Base-by-base conservation (phyloP, 2,113 vertebrate species). In the Plotosus lineatus region DNA sequence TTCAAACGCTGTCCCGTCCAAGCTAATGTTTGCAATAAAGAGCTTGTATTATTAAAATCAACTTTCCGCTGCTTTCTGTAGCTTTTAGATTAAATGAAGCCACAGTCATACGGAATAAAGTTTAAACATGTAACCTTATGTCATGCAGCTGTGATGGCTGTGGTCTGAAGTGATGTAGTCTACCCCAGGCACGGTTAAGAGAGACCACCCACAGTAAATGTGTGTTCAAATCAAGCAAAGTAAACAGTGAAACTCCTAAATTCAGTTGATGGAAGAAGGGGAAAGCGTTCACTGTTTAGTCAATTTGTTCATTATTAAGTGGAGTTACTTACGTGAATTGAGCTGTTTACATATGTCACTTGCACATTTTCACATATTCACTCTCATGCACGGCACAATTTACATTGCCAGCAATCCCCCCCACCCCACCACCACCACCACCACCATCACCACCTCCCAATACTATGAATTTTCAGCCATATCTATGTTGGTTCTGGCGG, bases 151-250 rank as follows among this genome's bases (percentile, higher is more conserved):
- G 38, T 42, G 36, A 23, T 65, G 61, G 17, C 33, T 65, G 61
- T 65, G 33, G 19, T 36, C 61, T 66, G 19, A 61, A 3, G 61
- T 65, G 36, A 40, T 42, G 63, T 12, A 40, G 36, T 15, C 14
- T 33, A 33, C 28, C 28, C 10, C 38, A 12, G 38, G 21, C 36
- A 1, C 10, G 23, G 19, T 42, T 8, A 40, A 12, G 4, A 10
- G 21, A 21, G 21, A 23, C 2, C 36, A 66, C 63, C 19, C 63
- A 66, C 36, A 66, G 21, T 21, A 40, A 21, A 19, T 42, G 21
- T n/a, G 36, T 66, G 63, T 66, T 66, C 21, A 66, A 66, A 66
- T 66, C 63, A 66, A 21, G n/a, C 38, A 66, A 40, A 11, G 63
- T 66, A 66, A 42, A 66, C 36, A 66, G 63, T n/a, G 42, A 66